Percentiles rank a stretch among this genome's conserved stretches.
phyloP scores from a whole-genome alignment of 2,797 vertebrate genomes.

The Psittacula derbiana region DNA sequence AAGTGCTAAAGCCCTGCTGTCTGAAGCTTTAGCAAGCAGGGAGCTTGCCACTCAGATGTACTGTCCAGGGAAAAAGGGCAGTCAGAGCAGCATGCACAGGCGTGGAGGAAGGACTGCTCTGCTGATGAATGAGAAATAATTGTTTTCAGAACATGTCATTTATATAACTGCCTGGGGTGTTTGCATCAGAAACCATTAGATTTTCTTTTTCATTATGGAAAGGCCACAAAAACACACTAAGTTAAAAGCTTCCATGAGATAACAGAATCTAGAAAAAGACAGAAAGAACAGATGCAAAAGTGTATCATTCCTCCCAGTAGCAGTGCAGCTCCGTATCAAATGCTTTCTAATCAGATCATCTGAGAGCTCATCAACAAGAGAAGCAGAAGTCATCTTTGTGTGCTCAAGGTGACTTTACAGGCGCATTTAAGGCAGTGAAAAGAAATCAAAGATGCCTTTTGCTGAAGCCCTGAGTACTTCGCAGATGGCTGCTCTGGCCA shows the following conservation, averaged over 20 bases:
- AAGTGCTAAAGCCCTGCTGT: background rate
- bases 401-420: slow-evolving; percentile 9
- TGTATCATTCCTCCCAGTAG: background rate
- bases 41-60: background rate
- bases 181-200: background rate
- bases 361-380: background rate
- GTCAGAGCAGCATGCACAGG: background rate
- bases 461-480: background rate
- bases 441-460: slow-evolving; percentile 12
- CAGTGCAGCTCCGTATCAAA: background rate
- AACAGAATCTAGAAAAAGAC: background rate
- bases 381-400: background rate
- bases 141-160: background rate
- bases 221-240: background rate
- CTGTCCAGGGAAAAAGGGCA: background rate
- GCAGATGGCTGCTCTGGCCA: slow-evolving; percentile 35
- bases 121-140: background rate
- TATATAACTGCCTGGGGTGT: background rate
- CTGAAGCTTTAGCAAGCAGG: background rate
- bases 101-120: background rate
- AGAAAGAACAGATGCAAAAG: background rate
- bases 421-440: background rate
- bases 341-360: background rate
- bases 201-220: background rate
- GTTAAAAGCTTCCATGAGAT: background rate